phyloP scores from a whole-genome alignment of 1,140 invertebrate species.

The Ceratina japonica region DNA sequence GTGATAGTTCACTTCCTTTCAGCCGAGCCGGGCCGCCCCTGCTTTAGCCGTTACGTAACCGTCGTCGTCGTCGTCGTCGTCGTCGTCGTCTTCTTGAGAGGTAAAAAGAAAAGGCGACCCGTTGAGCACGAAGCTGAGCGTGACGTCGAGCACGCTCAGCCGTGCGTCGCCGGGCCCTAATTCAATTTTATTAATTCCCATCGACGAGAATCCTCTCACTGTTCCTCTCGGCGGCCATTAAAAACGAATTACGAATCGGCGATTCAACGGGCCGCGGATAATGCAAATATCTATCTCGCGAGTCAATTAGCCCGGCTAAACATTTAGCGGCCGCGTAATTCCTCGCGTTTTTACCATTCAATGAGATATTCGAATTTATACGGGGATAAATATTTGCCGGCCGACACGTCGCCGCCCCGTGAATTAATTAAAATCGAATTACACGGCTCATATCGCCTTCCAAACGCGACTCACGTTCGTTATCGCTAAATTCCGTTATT shows the following conservation, averaged over 20 bases:
- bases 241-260: not conserved
- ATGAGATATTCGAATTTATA: no score
- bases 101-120: constrained; percentile 21
- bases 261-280: not conserved
- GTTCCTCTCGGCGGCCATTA: not conserved
- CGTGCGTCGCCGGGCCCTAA: not conserved
- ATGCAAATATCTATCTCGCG: not conserved
- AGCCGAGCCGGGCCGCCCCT: constrained; percentile 30
- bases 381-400: no score
- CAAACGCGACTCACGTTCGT: no score
- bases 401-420: no score
- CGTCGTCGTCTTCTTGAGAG: no score
- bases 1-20: constrained; percentile 52
- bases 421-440: no score
- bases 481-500: no score
- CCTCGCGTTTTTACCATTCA: no score
- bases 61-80: no score
- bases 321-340: no score
- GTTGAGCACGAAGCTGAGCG: constrained; percentile 13
- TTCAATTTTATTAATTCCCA: constrained; percentile 35
- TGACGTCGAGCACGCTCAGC: constrained; percentile 21
- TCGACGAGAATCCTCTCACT: not conserved
- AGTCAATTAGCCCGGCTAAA: no score
- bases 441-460: no score
- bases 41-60: constrained; percentile 37